phyloP scores from a whole-genome alignment of 2,888 invertebrate species.

The Philereme vetulata region DNA sequence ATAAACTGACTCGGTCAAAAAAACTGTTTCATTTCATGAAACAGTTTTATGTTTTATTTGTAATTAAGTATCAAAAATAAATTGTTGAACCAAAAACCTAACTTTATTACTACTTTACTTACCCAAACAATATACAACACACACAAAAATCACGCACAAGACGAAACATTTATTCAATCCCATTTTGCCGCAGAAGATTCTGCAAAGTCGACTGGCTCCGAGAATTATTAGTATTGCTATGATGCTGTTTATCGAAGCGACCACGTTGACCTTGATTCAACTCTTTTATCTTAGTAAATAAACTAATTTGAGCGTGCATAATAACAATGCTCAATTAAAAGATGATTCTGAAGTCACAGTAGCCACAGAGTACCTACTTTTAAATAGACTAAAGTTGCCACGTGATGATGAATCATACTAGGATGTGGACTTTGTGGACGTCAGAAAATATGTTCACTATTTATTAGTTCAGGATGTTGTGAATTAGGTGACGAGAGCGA shows the following conservation, averaged over 20 bases:
- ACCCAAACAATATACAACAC: constrained; percentile 36
- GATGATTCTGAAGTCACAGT: constrained; percentile 5
- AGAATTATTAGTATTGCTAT: constrained; percentile 15
- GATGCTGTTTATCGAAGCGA: constrained; percentile 21
- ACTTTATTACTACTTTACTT: constrained; percentile 3
- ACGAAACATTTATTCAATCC: constrained; percentile 27
- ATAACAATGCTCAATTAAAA: constrained; percentile 24
- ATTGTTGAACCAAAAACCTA: neutral
- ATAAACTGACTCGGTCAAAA: no score
- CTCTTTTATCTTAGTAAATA: constrained; percentile 36
- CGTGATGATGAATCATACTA: constrained; percentile 17
- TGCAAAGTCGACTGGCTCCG: constrained; percentile 20
- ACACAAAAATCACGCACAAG: constrained; percentile 41
- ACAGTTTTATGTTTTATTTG: no score
- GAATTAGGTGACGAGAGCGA: constrained; percentile 7
- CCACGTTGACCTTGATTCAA: constrained; percentile 32
- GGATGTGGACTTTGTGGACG: constrained; percentile 9
- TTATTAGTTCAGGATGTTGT: constrained; percentile 14
- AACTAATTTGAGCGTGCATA: constrained; percentile 33
- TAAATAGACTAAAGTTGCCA: neutral
- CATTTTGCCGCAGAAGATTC: constrained; percentile 12
- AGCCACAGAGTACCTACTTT: no score
- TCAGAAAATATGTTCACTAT: constrained; percentile 8
- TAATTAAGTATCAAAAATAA: no score
- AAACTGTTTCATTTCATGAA: no score